These are phyloP conservation scores for Rhinella marina DNA, from an alignment of 2,797 vertebrate species.

Conservation along the genomic window DNA sequence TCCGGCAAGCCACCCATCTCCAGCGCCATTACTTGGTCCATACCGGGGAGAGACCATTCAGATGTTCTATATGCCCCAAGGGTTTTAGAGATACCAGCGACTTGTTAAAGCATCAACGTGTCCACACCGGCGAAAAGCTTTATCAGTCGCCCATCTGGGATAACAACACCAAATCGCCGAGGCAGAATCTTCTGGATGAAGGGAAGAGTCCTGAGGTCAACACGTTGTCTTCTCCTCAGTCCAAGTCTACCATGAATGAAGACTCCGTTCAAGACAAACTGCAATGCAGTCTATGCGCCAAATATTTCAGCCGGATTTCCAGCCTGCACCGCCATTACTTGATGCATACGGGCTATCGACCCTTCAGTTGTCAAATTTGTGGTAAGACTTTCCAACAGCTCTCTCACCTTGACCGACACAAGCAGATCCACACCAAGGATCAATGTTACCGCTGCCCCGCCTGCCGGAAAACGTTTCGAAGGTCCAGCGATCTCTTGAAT, in stretches of 20 bases:
- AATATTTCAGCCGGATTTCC: conserved; percentile 70
- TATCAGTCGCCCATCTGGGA: conserved; percentile 15
- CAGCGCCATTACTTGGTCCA: conserved; percentile 87
- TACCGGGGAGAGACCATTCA: conserved; percentile 85
- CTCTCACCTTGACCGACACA: conserved; percentile 84
- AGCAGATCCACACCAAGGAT: conserved; percentile 86
- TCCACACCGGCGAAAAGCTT: conserved; percentile 65
- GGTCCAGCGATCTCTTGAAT: conserved; percentile 81
- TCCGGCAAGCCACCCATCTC: conserved; percentile 85
- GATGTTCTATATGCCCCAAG: conserved; percentile 84
- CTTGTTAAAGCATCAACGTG: conserved; percentile 77
- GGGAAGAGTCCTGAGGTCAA: background rate
- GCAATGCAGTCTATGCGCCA: conserved; percentile 72
- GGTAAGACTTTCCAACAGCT: conserved; percentile 86
- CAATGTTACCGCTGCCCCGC: conserved; percentile 82
- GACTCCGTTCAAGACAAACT: conserved; percentile 57
- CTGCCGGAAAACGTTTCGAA: conserved; percentile 86
- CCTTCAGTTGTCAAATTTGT: conserved; percentile 81
- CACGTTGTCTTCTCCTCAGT: background rate
- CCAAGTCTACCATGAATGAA: background rate
- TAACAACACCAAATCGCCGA: background rate
- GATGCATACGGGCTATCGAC: conserved; percentile 81
- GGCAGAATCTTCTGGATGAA: background rate
- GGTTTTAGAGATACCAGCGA: conserved; percentile 85
- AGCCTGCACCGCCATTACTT: conserved; percentile 79